phyloP scores from a whole-genome alignment of 1,140 invertebrate genomes.

The Drosophila sturtevanti region DNA sequence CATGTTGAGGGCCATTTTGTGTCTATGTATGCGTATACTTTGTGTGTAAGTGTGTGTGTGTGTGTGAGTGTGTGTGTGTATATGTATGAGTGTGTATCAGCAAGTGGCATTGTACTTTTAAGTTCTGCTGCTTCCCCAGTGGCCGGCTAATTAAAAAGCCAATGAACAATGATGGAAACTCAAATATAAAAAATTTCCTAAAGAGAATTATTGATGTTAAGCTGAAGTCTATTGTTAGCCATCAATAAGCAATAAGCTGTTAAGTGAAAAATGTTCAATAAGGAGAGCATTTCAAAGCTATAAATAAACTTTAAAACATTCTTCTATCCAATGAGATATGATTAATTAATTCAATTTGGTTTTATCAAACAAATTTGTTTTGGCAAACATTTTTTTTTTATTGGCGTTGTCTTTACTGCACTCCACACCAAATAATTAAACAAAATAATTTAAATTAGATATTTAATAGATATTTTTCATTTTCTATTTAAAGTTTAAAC shows the following conservation, averaged over 20 bases:
- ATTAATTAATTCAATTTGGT: too few species aligned
- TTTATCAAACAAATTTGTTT: too few species aligned
- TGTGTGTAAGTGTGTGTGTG: slow-evolving; percentile 14
- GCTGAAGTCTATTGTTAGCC: neutral
- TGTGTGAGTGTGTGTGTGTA: slow-evolving; percentile 3
- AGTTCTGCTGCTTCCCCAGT: neutral
- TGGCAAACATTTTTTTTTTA: too few species aligned
- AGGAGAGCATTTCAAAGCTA: too few species aligned
- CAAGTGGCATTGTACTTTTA: slow-evolving; percentile 1
- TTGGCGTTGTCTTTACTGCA: too few species aligned
- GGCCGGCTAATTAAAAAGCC: slow-evolving; percentile 45
- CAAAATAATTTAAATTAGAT: too few species aligned
- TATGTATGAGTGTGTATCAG: neutral
- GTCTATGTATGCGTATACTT: neutral
- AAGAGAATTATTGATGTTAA: neutral
- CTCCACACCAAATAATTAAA: too few species aligned
- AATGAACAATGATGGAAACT: neutral
- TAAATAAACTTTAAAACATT: too few species aligned
- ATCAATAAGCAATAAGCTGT: neutral
- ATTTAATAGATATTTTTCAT: too few species aligned
- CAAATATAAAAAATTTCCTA: neutral
- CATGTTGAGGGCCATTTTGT: neutral
- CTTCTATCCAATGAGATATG: too few species aligned
- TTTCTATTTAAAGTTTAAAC: too few species aligned
- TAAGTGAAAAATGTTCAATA: neutral